A percentile compares a stretch with the other conserved stretches of the same genome.
Evolutionary conservation across 2,113 vertebrate genomes (phyloP).

Genomic region (Delphinapterus leucas): DNA sequence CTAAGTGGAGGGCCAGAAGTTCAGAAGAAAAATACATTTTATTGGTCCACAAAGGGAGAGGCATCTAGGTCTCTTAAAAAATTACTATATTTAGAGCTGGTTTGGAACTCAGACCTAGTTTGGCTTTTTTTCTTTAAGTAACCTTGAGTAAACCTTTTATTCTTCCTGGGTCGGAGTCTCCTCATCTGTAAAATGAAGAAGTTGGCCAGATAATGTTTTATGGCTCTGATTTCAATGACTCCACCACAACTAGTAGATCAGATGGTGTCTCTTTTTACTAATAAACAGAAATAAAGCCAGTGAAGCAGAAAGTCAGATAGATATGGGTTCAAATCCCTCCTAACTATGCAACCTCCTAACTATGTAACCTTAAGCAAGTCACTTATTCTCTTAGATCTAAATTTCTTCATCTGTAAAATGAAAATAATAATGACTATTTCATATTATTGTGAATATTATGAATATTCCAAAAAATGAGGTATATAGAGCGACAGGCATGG

Average conservation of each 20-base stretch:
- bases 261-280: not conserved
- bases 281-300: not conserved
- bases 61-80: not conserved
- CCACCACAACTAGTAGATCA: not conserved
- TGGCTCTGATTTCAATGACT: not conserved
- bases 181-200: not conserved
- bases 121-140: constrained; percentile 20
- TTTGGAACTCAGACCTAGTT: constrained; percentile 15
- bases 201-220: not conserved
- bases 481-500: not conserved
- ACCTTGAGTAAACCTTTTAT: constrained; percentile 7
- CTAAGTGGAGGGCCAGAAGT: not conserved
- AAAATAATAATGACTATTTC: not conserved
- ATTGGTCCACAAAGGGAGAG: not conserved
- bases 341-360: not conserved
- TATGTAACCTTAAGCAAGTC: not conserved
- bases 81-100: constrained; percentile 20
- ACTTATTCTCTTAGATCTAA: not conserved
- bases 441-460: not conserved
- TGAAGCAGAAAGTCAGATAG: not conserved
- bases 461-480: not conserved
- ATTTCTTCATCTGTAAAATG: not conserved
- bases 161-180: not conserved
- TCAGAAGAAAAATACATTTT: constrained; percentile 13
- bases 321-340: not conserved